Evolutionary conservation across 2,797 vertebrate species (phyloP).

Genomic region (Spatula clypeata): DNA sequence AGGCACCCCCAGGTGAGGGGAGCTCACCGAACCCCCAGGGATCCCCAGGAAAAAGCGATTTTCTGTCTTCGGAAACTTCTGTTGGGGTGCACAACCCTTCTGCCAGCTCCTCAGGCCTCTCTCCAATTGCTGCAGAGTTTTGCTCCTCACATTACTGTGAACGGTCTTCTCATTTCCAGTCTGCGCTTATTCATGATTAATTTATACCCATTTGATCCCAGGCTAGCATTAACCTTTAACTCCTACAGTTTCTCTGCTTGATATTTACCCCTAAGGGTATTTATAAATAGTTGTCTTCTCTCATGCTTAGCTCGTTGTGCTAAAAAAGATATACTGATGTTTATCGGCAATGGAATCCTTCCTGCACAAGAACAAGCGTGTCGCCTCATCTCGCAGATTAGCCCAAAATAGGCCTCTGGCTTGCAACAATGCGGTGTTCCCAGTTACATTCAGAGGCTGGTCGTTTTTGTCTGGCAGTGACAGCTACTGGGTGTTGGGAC

Average conservation of each 20-base stretch:
- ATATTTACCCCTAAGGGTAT: background rate
- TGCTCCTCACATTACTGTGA: background rate
- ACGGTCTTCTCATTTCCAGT: background rate
- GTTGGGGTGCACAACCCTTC: background rate
- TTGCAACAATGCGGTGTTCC: background rate
- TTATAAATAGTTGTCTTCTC: background rate
- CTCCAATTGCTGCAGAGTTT: background rate
- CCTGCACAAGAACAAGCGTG: background rate
- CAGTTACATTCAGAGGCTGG: background rate
- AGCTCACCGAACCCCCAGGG: background rate
- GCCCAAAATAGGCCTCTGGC: background rate
- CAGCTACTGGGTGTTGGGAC: background rate
- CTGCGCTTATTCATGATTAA: background rate
- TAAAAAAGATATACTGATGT: background rate
- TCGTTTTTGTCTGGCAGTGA: background rate
- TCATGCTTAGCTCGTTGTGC: background rate
- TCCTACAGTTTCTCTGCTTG: background rate
- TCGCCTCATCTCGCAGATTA: background rate
- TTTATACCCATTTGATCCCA: background rate
- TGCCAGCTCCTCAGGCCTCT: background rate
- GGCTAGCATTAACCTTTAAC: constrained; percentile 12
- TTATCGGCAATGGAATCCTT: background rate
- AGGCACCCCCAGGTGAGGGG: background rate
- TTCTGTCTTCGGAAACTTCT: background rate
- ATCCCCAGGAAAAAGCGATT: background rate